phyloP scores from a whole-genome alignment of 1,140 invertebrate species.

The Drosophila sproati region DNA sequence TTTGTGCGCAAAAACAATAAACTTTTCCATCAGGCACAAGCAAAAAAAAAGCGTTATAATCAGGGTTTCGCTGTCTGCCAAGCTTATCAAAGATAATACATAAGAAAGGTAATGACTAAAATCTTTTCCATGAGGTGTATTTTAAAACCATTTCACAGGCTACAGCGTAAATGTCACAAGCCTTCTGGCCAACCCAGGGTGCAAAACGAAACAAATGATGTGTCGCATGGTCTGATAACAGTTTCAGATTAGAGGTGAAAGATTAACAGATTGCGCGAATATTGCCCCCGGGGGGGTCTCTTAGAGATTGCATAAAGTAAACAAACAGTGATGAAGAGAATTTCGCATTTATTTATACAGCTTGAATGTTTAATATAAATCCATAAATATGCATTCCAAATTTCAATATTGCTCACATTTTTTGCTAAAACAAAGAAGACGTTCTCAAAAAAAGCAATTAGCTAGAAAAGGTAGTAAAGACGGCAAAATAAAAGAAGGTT shows the following conservation, averaged over 20 bases:
- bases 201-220: no score
- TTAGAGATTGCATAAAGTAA: not conserved
- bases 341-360: constrained; percentile 56
- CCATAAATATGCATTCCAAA: constrained; percentile 18
- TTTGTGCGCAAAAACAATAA: constrained; percentile 23
- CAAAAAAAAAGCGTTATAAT: not conserved
- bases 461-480: constrained; percentile 63
- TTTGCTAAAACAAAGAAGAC: constrained; percentile 20
- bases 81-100: no score
- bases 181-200: no score
- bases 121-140: no score
- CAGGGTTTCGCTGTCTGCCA: no score
- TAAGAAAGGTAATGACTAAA: no score
- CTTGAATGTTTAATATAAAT: constrained; percentile 20
- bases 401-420: constrained; percentile 55
- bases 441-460: constrained; percentile 58
- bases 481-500: constrained; percentile 47
- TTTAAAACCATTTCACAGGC: no score
- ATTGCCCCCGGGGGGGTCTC: no score
- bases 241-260: no score
- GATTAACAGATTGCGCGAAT: no score
- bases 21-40: constrained; percentile 22
- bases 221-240: no score
- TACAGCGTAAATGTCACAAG: no score
- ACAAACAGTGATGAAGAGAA: constrained; percentile 31